These are phyloP conservation scores for Tringa solitaria DNA, from an alignment of 2,113 vertebrate genomes.

Conservation along the genomic window DNA sequence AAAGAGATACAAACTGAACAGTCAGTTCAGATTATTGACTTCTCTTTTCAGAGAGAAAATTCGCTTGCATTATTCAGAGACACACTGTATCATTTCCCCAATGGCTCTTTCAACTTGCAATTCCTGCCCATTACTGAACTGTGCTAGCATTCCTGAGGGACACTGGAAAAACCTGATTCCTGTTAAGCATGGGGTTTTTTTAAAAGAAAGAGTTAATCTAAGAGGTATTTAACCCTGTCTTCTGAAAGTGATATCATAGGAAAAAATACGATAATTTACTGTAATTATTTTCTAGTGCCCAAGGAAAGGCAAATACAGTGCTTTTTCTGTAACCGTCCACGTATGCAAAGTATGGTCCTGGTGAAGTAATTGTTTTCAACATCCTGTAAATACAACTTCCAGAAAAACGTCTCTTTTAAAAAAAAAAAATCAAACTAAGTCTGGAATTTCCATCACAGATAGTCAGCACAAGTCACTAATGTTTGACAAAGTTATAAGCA, in stretches of 20 bases:
- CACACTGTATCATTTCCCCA: not conserved
- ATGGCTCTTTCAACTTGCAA: rapidly evolving
- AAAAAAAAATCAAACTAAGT: not conserved
- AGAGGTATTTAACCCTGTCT: not conserved
- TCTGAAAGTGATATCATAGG: not conserved
- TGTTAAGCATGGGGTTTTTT: not conserved
- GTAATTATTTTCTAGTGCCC: not conserved
- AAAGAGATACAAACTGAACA: not conserved
- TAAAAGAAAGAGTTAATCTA: not conserved
- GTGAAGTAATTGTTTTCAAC: not conserved
- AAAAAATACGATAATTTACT: not conserved
- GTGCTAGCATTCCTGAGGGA: not conserved
- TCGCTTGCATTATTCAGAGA: not conserved
- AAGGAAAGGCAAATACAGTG: not conserved
- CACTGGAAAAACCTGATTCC: not conserved
- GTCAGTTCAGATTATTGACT: not conserved
- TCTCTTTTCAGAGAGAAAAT: not conserved
- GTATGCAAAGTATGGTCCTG: not conserved
- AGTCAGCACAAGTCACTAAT: not conserved
- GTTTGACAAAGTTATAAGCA: not conserved
- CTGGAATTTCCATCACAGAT: not conserved
- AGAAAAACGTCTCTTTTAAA: not conserved
- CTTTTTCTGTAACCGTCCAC: not conserved
- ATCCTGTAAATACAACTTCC: not conserved
- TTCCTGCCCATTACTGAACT: not conserved